A percentile compares a stretch with the other conserved stretches of the same genome.
phyloP scores from a whole-genome alignment of 2,888 invertebrate species.

The Hemithea aestivaria region DNA sequence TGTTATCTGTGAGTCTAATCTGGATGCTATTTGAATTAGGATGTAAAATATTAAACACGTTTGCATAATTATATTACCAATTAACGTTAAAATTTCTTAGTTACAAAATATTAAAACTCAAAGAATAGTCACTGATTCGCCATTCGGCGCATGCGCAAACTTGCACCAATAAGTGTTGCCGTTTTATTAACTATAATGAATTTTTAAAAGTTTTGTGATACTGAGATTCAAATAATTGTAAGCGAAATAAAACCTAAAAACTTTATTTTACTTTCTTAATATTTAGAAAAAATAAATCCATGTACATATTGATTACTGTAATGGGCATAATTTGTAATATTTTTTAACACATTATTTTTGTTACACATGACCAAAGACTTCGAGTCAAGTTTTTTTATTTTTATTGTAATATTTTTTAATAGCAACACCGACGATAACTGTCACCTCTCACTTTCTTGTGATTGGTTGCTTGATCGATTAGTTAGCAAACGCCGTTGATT shows the following conservation, averaged over 20 bases:
- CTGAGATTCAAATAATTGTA: too few species aligned
- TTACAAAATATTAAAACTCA: slow-evolving; percentile 74
- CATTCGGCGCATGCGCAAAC: slow-evolving; percentile 80
- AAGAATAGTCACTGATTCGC: slow-evolving; percentile 77
- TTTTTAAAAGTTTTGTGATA: too few species aligned
- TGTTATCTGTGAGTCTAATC: slow-evolving; percentile 39
- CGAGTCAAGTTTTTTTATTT: neutral
- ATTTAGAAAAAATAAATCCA: too few species aligned
- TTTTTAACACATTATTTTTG: too few species aligned
- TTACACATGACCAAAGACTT: neutral
- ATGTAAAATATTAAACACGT: slow-evolving; percentile 50
- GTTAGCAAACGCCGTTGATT: too few species aligned
- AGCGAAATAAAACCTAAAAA: too few species aligned
- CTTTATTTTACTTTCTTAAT: too few species aligned
- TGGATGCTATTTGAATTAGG: slow-evolving; percentile 40
- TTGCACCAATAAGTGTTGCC: slow-evolving; percentile 63
- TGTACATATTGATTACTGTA: too few species aligned
- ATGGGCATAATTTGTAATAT: too few species aligned
- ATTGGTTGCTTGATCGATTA: neutral
- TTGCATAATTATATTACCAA: slow-evolving; percentile 65
- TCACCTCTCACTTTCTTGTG: neutral
- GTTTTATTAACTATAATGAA: slow-evolving; percentile 22
- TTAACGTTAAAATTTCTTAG: slow-evolving; percentile 74
- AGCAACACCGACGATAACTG: slow-evolving; percentile 1
- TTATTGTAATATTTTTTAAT: neutral